phyloP scores from a whole-genome alignment of 1,140 invertebrate genomes.

The Agrilus planipennis region DNA sequence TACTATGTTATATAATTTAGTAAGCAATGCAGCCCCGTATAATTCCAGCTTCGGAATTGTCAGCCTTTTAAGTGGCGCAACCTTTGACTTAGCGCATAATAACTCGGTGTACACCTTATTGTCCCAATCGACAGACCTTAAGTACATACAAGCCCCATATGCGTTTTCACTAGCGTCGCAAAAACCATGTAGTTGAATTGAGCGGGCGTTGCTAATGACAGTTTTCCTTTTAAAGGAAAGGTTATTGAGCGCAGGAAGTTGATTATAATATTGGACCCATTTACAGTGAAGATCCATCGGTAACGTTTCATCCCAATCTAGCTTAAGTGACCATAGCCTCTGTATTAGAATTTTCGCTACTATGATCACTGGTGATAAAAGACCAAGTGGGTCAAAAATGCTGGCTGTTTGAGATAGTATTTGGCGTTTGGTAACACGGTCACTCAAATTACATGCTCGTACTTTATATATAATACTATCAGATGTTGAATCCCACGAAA shows the following conservation, averaged over 20 bases:
- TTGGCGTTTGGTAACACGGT: conserved; percentile 5
- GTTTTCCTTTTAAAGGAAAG: background rate
- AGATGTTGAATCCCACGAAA: no score
- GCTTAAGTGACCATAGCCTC: conserved; percentile 7
- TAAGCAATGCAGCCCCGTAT: conserved; percentile 23
- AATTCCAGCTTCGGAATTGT: conserved; percentile 26
- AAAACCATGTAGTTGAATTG: conserved; percentile 25
- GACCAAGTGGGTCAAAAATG: conserved; percentile 10
- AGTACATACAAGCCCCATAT: conserved; percentile 31
- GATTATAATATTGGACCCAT: background rate
- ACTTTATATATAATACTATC: no score
- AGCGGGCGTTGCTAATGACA: background rate
- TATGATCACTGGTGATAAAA: conserved; percentile 5
- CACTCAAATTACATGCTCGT: no score
- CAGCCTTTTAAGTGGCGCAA: conserved; percentile 24
- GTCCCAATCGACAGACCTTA: conserved; percentile 6
- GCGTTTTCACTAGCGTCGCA: conserved; percentile 28
- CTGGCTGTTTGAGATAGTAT: conserved; percentile 7
- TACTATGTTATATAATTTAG: conserved; percentile 15
- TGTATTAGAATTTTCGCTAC: conserved; percentile 8
- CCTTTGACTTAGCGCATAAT: conserved; percentile 22
- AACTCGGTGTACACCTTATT: conserved; percentile 6
- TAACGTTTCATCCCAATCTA: conserved; percentile 5
- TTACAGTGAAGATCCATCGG: background rate
- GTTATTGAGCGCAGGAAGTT: conserved; percentile 5